Evolutionary conservation across 2,888 invertebrate species (phyloP).

Genomic region (Megalurothrips usitatus): DNA sequence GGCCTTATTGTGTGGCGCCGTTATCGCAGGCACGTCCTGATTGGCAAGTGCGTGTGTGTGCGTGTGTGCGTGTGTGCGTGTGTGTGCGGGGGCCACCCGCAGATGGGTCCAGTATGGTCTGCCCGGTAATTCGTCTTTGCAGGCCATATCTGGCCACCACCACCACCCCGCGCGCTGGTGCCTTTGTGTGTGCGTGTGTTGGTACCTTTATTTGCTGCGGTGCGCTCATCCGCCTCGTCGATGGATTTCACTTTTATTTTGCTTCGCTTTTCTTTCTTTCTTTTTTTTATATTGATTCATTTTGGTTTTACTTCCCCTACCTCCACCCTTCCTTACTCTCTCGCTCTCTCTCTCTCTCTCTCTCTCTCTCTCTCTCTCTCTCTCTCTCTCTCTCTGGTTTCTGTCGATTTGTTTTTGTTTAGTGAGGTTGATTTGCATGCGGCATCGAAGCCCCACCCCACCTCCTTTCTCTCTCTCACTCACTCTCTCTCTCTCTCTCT

Average conservation of each 20-base stretch:
- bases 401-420: conserved; percentile 21
- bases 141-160: neutral
- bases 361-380: conserved; percentile 1
- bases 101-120: too few species aligned
- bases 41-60: neutral
- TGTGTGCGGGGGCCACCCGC: neutral
- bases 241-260: too few species aligned
- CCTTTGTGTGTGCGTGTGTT: neutral
- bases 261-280: too few species aligned
- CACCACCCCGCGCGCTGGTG: neutral
- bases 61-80: neutral
- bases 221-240: neutral
- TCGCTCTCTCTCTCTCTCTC: neutral
- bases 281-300: neutral
- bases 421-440: conserved; percentile 11
- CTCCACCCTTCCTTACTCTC: neutral
- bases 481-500: neutral
- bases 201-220: neutral
- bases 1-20: neutral
- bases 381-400: neutral
- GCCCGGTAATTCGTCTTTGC: conserved; percentile 12
- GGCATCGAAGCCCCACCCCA: neutral
- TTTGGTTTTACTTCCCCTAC: neutral
- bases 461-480: neutral
- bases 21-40: neutral